Base-by-base conservation (phyloP, 23 tunicate genomes). In the Phallusia fumigata region DNA sequence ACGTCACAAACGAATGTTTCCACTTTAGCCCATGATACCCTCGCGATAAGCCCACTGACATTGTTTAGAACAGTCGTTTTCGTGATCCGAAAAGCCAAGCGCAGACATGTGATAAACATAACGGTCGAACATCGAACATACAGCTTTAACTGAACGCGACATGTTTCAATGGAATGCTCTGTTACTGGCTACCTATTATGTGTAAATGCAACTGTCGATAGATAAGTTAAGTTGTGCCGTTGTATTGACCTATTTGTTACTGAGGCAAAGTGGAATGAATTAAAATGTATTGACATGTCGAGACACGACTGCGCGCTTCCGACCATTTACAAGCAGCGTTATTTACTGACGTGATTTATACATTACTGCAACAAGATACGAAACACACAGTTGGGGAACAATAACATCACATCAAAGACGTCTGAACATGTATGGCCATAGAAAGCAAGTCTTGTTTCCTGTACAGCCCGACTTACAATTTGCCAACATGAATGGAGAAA, bases 331-430 rank as follows among this genome's bases (percentile, higher is more conserved):
- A 58, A 58, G 69, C 28, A 58, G 26, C 69, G 5, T 6, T 58
- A 58, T 58, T 58, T 58, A 16, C 69, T 58, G 69, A 58, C 69
- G 69, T 58, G 69, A 58, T 58, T 58, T 58, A 21, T 58, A 58
- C 69, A 58, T 58, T 58, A 58, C 69, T 58, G 69, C 69, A 58
- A 58, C 69, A 58, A 58, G 69, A 58, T 58, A 58, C 69, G 69
- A 58, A 58, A 58, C 69, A 58, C 69, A 58, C 16, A 58, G 69
- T 24, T 21, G 69, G 69, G 69, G 16, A 58, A 58, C 69, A 58
- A 58, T 58, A 58, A 58, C 69, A 58, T 58, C 69, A 58, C 69
- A 58, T 58, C 69, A 58, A 58, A 58, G 69, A 24, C 28, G 69
- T 24, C 69, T 58, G 69, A 58, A 58, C 69, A 58, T 58, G 69